phyloP scores from a whole-genome alignment of 2,113 vertebrate species.

The Verasper variegatus region DNA sequence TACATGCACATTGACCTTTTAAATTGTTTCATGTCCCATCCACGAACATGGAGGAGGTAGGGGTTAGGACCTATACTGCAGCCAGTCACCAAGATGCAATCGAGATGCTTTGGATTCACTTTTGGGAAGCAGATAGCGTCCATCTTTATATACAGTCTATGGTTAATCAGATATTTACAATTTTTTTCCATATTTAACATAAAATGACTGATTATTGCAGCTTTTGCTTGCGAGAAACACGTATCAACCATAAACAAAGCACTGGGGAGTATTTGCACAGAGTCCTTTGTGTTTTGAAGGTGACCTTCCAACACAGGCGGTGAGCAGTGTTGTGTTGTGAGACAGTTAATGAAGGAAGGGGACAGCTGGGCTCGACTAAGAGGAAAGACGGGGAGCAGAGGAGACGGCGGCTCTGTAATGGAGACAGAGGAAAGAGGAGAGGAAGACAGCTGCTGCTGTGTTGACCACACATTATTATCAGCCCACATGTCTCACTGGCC shows the following conservation, averaged over 20 bases:
- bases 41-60: neutral
- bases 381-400: conserved; percentile 35
- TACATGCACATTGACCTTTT: no score
- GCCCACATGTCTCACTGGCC: conserved; percentile 41
- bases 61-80: neutral
- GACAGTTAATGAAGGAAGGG: conserved; percentile 63
- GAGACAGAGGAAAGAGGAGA: conserved; percentile 57
- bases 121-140: neutral
- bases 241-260: neutral
- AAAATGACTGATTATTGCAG: neutral
- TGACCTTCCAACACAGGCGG: conserved; percentile 38
- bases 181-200: neutral
- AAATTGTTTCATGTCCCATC: neutral
- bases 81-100: neutral
- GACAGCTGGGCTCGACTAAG: conserved; percentile 70
- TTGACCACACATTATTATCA: conserved; percentile 63
- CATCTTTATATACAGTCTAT: neutral
- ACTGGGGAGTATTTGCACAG: neutral
- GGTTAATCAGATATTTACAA: neutral
- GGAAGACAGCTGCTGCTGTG: conserved; percentile 71
- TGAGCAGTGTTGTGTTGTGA: conserved; percentile 2
- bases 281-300: conserved; percentile 41
- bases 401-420: conserved; percentile 65
- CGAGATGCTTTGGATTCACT: no score
- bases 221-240: neutral